These are phyloP conservation scores for Masnerella sp. DNA, from an alignment of 2,888 invertebrate species.

Conservation along the genomic window DNA sequence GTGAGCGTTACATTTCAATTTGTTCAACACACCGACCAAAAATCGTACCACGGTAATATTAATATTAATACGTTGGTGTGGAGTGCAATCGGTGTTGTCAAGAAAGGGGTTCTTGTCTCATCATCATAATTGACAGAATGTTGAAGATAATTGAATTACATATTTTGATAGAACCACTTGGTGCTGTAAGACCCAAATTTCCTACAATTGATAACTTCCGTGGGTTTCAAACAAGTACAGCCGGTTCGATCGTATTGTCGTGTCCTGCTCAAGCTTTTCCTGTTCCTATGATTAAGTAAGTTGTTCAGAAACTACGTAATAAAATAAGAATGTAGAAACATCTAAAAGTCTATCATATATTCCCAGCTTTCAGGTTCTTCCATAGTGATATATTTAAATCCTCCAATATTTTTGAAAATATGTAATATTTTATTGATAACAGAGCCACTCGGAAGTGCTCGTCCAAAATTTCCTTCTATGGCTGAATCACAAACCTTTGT, in stretches of 20 bases:
- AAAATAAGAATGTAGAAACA: background rate
- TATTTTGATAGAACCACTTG: conserved; percentile 79
- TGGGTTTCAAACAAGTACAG: conserved; percentile 64
- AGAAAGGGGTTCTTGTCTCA: conserved; percentile 23
- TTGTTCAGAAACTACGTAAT: conserved; percentile 10
- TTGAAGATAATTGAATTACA: too few relatives aligned
- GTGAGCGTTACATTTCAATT: too few relatives aligned
- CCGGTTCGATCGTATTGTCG: conserved; percentile 80
- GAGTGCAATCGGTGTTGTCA: conserved; percentile 29
- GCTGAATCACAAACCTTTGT: conserved; percentile 77
- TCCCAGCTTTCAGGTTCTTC: conserved; percentile 70
- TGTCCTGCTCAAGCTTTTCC: conserved; percentile 89
- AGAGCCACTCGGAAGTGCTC: conserved; percentile 82
- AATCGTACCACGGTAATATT: too few relatives aligned
- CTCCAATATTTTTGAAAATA: too few relatives aligned
- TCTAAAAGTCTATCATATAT: background rate
- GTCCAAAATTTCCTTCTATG: conserved; percentile 82
- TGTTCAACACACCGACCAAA: too few relatives aligned
- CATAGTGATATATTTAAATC: too few relatives aligned
- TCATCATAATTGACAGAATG: too few relatives aligned
- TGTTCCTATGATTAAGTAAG: conserved; percentile 85
- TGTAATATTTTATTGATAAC: too few relatives aligned
- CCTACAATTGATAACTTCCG: conserved; percentile 74
- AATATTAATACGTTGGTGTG: background rate
- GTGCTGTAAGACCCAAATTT: conserved; percentile 82